Conservation (phyloP, 1,140 invertebrate genomes). For the Cotesia glomerata region DNA sequence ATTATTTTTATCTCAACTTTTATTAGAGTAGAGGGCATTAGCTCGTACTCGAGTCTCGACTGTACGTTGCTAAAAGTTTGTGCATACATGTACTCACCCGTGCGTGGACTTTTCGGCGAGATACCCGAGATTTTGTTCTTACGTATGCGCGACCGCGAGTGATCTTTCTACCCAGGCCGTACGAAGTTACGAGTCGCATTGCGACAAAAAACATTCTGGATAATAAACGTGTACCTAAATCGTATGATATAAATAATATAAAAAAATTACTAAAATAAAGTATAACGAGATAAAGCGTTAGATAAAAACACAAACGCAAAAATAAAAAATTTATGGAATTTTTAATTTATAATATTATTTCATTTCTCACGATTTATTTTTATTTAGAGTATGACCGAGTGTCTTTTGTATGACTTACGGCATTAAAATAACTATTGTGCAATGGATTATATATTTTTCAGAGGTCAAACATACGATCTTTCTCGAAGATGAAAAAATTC, state of each 20-base stretch:
- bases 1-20: no score
- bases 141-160: slow-evolving; percentile 4
- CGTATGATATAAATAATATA: background rate
- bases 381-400: no score
- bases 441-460: background rate
- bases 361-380: no score
- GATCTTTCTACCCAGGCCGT: slow-evolving; percentile 8
- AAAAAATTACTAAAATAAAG: background rate
- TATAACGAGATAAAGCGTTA: background rate
- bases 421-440: slow-evolving; percentile 2
- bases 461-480: slow-evolving; percentile 7
- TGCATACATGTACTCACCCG: no score
- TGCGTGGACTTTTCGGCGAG: background rate
- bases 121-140: background rate
- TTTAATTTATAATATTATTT: background rate
- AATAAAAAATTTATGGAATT: background rate
- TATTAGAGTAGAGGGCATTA: no score
- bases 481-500: background rate
- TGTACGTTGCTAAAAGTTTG: no score
- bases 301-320: background rate
- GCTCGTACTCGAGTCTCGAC: no score
- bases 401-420: no score
- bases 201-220: background rate
- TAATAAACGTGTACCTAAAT: background rate
- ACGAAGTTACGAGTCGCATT: background rate